Percentiles rank a stretch among this genome's conserved stretches.
Conservation (phyloP, 2,113 vertebrate genomes). For the Proterorhinus semilunaris region DNA sequence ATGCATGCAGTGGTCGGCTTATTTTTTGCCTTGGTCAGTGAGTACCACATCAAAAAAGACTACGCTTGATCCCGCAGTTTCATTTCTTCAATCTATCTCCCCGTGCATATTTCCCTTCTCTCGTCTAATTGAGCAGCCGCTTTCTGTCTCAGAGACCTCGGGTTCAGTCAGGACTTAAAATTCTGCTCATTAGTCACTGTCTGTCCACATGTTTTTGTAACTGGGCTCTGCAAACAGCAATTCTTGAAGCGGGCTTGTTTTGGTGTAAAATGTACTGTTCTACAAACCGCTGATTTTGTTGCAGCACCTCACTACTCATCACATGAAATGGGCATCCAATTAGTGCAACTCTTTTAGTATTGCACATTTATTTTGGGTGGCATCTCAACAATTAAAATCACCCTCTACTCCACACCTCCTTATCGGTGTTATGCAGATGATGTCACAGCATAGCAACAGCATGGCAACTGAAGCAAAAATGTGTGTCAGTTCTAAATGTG, state of each 20-base stretch:
- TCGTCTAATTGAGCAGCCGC: background rate
- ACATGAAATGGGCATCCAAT: no score
- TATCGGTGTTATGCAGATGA: no score
- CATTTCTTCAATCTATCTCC: background rate
- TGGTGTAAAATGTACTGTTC: background rate
- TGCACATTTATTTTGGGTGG: no score
- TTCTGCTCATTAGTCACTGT: slow-evolving; percentile 10
- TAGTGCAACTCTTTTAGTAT: no score
- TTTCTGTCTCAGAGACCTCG: background rate
- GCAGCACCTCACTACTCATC: no score
- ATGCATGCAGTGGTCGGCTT: slow-evolving; percentile 29
- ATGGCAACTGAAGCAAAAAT: no score
- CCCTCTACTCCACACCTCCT: no score
- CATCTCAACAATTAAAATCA: no score
- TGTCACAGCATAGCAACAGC: no score
- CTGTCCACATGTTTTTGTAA: background rate
- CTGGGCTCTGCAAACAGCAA: background rate
- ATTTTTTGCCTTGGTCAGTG: slow-evolving; percentile 29
- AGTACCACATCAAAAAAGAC: slow-evolving; percentile 19
- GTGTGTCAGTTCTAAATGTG: no score
- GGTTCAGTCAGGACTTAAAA: background rate
- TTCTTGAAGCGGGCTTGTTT: background rate
- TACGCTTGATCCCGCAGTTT: background rate
- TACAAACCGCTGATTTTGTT: background rate
- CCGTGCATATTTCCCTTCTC: background rate